phyloP scores from a whole-genome alignment of 2,113 vertebrate species.

The Thamnophis sirtalis region DNA sequence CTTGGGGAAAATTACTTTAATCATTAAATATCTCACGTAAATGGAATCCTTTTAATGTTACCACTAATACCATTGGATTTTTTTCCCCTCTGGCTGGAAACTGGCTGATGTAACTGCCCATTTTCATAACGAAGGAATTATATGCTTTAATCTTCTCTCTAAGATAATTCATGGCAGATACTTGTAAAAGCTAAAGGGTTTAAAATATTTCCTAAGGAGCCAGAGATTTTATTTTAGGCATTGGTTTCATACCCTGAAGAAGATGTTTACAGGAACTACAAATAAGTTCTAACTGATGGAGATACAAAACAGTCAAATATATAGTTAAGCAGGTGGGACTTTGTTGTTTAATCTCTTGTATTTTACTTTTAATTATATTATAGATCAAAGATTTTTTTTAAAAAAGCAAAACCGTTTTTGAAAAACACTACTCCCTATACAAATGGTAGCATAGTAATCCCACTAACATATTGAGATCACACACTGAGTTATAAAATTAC shows the following conservation, averaged over 20 bases:
- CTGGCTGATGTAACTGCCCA: constrained; percentile 59
- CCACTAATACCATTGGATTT: constrained; percentile 50
- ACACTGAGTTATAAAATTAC: neutral
- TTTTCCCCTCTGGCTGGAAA: constrained; percentile 43
- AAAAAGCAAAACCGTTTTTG: neutral
- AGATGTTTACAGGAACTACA: constrained; percentile 3
- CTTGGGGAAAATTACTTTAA: constrained; percentile 27
- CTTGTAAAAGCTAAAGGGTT: constrained; percentile 48
- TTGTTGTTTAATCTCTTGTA: neutral
- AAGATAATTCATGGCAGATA: constrained; percentile 56
- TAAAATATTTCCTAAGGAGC: constrained; percentile 46
- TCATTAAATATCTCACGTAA: constrained; percentile 42
- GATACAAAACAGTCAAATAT: neutral
- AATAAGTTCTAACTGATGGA: neutral
- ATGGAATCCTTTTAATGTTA: constrained; percentile 54
- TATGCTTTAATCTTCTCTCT: constrained; percentile 52
- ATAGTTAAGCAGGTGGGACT: neutral
- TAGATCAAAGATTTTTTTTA: neutral
- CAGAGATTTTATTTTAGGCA: constrained; percentile 32
- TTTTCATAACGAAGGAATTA: constrained; percentile 54
- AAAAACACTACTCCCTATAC: neutral
- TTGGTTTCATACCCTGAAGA: constrained; percentile 8
- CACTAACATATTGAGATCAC: neutral
- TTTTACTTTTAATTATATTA: neutral
- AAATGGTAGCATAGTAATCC: neutral